Percentiles rank a stretch among this genome's conserved stretches.
Conservation (phyloP, 2,113 vertebrate species). For the Psilopogon haemacephalus region DNA sequence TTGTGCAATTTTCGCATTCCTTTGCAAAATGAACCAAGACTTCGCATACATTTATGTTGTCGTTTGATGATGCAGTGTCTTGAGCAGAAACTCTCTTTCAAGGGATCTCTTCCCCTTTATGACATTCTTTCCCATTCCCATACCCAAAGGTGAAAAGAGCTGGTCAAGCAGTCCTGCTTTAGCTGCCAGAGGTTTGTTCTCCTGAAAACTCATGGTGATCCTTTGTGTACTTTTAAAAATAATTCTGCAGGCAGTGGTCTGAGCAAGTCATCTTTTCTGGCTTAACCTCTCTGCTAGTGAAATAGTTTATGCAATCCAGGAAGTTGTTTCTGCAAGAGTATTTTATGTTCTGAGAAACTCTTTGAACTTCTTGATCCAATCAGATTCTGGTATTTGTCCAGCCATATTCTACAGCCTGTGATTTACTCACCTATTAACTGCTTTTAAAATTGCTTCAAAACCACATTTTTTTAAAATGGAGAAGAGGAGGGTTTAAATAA, state of each 20-base stretch:
- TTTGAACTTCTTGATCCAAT: slow-evolving; percentile 81
- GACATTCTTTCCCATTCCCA: not conserved
- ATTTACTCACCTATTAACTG: not conserved
- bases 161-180: slow-evolving; percentile 91
- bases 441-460: not conserved
- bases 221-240: slow-evolving; percentile 98
- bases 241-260: slow-evolving; percentile 95
- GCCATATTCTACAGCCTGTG: not conserved
- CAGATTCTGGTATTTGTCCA: not conserved
- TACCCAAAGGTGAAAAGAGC: not conserved
- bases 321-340: slow-evolving; percentile 97
- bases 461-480: not conserved
- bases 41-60: not conserved
- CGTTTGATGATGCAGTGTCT: not conserved
- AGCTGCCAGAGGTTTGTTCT: slow-evolving; percentile 94
- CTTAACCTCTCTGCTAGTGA: slow-evolving; percentile 91
- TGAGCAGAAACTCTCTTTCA: not conserved
- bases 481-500: not conserved
- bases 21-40: not conserved
- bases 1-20: not conserved
- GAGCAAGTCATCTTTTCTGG: slow-evolving; percentile 91
- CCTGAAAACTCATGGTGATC: slow-evolving; percentile 98
- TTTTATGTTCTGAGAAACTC: slow-evolving; percentile 98
- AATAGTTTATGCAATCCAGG: slow-evolving; percentile 95
- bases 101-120: not conserved